Base-by-base conservation (phyloP, 2,888 invertebrate species). In the Frankliniella intonsa region DNA sequence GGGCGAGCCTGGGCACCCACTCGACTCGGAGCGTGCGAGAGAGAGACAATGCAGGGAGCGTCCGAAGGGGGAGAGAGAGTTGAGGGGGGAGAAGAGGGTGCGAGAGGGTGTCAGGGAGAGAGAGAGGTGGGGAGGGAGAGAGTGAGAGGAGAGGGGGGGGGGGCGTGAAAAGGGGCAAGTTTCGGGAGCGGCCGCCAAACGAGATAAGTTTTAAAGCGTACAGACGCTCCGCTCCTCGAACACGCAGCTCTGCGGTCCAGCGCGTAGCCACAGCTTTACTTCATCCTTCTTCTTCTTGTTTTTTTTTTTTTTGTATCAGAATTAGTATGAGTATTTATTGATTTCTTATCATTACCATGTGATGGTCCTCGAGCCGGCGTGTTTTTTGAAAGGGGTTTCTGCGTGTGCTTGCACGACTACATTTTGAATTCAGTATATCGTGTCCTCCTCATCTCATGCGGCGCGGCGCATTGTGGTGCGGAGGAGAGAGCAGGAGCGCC, bases 161-260 rank as follows among this genome's bases (percentile, higher is more conserved):
- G 9, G 7, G 55, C 1, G 55, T 8, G 55, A 55, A 14, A 8
- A 55, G 55, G 55, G 55, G 55, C 19, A n/a, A 17, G 62, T 10
- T 17, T 11, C n/a, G 62, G 62, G 8, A n/a, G 62, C 7, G 55
- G 62, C 62, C 62, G 55, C 62, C 69, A 76, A 76, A 76, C 69
- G 69, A 76, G 69, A 76, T 76, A 76, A 76, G 25, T 76, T 76
- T 76, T 76, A 76, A 76, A 76, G 69, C 69, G 69, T 22, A 76
- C 69, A 76, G 69, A 62, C 62, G 62, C 38, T 38, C 38, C 38
- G 38, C 38, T 38, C 38, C 38, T 38, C 38, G 38, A 38, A 38
- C 38, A 38, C 38, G 38, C 62, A 17, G 62, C 62, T n/a, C 62
- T 12, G 55, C 55, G 14, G 55, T 12, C 55, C 55, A 17, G 62